phyloP scores from a whole-genome alignment of 1,140 invertebrate species.

The Solenopsis fugax region DNA sequence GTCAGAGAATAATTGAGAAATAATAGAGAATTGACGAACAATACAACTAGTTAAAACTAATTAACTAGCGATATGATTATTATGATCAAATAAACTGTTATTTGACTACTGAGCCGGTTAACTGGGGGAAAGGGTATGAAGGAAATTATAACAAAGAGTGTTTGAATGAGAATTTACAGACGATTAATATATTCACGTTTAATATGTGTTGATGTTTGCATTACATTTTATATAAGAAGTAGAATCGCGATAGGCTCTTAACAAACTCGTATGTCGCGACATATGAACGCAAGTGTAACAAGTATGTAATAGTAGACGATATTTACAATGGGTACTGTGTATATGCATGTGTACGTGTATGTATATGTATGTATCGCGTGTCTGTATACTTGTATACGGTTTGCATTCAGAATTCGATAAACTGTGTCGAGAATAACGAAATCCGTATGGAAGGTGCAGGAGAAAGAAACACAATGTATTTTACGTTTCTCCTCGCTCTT shows the following conservation, averaged over 20 bases:
- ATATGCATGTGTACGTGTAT: neutral
- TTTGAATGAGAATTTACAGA: slow-evolving; percentile 76
- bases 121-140: neutral
- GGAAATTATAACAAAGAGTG: slow-evolving; percentile 24
- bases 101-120: too few relatives aligned
- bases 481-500: neutral
- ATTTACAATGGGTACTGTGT: slow-evolving; percentile 73
- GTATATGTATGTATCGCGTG: slow-evolving; percentile 33
- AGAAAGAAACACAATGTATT: slow-evolving; percentile 32
- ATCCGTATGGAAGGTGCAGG: slow-evolving; percentile 9
- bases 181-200: slow-evolving; percentile 80
- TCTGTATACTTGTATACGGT: slow-evolving; percentile 59
- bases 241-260: slow-evolving; percentile 74
- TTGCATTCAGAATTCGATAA: slow-evolving; percentile 20
- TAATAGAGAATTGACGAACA: neutral
- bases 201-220: slow-evolving; percentile 71
- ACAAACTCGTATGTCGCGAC: slow-evolving; percentile 70
- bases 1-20: neutral
- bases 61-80: neutral
- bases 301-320: slow-evolving; percentile 63
- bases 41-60: neutral
- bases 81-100: neutral
- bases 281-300: slow-evolving; percentile 62
- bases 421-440: slow-evolving; percentile 51
- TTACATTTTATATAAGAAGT: slow-evolving; percentile 78